These are phyloP conservation scores for Marronus borbonicus DNA, from an alignment of 2,888 invertebrate species.

Conservation along the genomic window DNA sequence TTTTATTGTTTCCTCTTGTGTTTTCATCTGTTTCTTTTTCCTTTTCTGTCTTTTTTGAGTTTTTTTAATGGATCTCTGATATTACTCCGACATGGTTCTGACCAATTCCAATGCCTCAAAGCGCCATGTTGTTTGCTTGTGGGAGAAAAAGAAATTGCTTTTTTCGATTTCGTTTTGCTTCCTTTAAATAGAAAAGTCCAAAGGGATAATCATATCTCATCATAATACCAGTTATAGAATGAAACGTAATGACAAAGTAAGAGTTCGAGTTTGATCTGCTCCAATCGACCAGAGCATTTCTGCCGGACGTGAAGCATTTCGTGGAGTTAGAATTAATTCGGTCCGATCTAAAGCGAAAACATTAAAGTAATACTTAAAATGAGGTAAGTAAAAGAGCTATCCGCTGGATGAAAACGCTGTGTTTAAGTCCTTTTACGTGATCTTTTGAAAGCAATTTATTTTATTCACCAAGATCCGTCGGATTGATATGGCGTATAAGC, in stretches of 20 bases:
- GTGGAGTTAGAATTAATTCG: background rate
- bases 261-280: slow-evolving; percentile 67
- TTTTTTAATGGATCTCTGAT: background rate
- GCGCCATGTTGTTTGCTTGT: slow-evolving; percentile 56
- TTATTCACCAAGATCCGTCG: slow-evolving; percentile 60
- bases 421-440: slow-evolving; percentile 71
- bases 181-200: slow-evolving; percentile 51
- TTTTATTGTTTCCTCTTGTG: slow-evolving; percentile 20
- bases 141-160: slow-evolving; percentile 42
- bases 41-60: background rate
- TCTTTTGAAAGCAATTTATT: slow-evolving; percentile 70
- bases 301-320: background rate
- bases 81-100: background rate
- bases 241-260: slow-evolving; percentile 70
- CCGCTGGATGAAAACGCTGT: slow-evolving; percentile 67
- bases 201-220: slow-evolving; percentile 62
- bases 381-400: slow-evolving; percentile 70
- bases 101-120: slow-evolving; percentile 18
- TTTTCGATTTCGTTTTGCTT: background rate
- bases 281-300: slow-evolving; percentile 59
- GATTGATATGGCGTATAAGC: slow-evolving; percentile 9
- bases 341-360: slow-evolving; percentile 63
- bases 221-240: slow-evolving; percentile 69
- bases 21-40: background rate
- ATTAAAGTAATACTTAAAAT: slow-evolving; percentile 70